Evolutionary conservation across 2,797 vertebrate genomes (phyloP), one percentile per base, ranked within the genome.

Genomic region (Gymnoscopelus microlampas): DNA sequence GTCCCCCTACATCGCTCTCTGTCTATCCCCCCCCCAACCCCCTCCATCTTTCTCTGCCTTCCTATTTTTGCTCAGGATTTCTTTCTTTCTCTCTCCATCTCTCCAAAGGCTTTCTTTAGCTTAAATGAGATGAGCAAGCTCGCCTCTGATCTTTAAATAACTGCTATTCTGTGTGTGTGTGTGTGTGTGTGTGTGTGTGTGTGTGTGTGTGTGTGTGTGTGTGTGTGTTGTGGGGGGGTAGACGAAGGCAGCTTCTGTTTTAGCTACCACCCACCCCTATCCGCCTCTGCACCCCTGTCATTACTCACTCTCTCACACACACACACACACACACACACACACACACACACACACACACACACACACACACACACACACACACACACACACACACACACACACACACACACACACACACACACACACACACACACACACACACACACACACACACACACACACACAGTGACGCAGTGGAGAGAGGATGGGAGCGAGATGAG

Each of bases 121-220:
- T 68, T 78, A 57, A 76, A 84, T 39, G 15, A 60, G 11, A 94
- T 92, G 91, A 95, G 90, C 68, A 85, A 90, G 75, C 94, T 0
- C n/a, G n/a, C n/a, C n/a, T n/a, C 94, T 0, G 73, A 91, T 67
- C 93, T 93, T 80, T 95, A 94, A 74, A 95, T 91, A 88, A 94
- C 94, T 75, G 93, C 93, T 73, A 94, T 94, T 87, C 78, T 79
- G 85, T 87, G 80, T 11, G 60, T 71, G 72, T 61, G 56, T 71
- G 76, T 32, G 15, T 54, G 60, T 51, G 75, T 80, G 78, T 57
- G 64, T 14, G 64, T 57, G 64, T 47, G 64, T 66, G 64, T 47
- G 64, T 66, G 64, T 29, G 65, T 58, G 65, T 15, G 65, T 58
- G 55, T 29, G 54, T 26, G 55, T 29, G 65, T 55, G 64, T 47